Evolutionary conservation across 2,797 vertebrate species (phyloP).

Genomic region (Forpus xanthops): DNA sequence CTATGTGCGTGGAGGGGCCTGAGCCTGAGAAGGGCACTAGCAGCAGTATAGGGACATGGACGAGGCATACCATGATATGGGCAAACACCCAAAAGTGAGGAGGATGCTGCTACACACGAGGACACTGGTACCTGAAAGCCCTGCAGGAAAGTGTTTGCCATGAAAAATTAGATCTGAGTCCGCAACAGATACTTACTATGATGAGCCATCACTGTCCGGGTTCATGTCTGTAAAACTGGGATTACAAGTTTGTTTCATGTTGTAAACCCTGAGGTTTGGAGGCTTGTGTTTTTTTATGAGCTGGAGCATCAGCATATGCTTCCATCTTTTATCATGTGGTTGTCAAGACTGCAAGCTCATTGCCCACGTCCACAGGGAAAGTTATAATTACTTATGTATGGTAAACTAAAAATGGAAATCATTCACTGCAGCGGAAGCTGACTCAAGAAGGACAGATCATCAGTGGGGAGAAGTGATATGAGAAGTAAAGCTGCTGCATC

Average conservation of each 20-base stretch:
- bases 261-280: neutral
- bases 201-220: neutral
- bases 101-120: neutral
- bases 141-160: neutral
- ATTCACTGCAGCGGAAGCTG: neutral
- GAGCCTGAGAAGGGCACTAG: neutral
- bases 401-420: neutral
- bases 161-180: neutral
- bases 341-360: neutral
- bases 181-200: neutral
- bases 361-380: neutral
- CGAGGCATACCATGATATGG: rapidly evolving
- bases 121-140: neutral
- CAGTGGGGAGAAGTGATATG: neutral
- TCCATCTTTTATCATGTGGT: neutral
- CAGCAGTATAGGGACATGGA: rapidly evolving
- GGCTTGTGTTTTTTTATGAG: neutral
- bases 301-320: neutral
- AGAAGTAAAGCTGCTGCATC: neutral
- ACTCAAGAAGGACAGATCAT: neutral
- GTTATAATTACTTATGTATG: neutral
- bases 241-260: neutral
- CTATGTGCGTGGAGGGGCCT: neutral
- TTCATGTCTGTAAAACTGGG: neutral
- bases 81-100: neutral